phyloP scores from a whole-genome alignment of 2,797 vertebrate species.

The Odontamblyopus rebecca region DNA sequence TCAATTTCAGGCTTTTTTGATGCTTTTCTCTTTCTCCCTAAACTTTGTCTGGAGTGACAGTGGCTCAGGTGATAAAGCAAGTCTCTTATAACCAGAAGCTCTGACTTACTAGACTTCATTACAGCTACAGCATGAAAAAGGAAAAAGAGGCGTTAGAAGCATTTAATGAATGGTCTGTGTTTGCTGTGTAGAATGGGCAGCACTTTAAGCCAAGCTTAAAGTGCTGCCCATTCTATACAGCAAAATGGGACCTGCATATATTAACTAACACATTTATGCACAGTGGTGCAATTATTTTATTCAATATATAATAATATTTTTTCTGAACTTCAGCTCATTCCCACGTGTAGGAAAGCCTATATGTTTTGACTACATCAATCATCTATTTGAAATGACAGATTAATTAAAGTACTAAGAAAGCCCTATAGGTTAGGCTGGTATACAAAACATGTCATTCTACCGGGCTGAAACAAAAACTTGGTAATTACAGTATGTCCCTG shows the following conservation, averaged over 20 bases:
- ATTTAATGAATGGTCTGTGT: too few relatives aligned
- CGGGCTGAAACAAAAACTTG: not conserved
- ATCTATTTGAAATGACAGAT: slow-evolving; percentile 8
- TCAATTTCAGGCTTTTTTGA: too few relatives aligned
- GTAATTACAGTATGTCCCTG: slow-evolving; percentile 4
- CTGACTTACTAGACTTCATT: too few relatives aligned
- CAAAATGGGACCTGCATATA: not conserved
- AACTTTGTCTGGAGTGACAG: too few relatives aligned
- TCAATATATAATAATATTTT: not conserved
- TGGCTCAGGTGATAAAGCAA: too few relatives aligned
- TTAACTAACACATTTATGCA: not conserved
- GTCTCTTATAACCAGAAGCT: too few relatives aligned
- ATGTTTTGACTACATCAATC: not conserved
- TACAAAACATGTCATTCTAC: slow-evolving; percentile 4
- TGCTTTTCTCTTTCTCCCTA: too few relatives aligned
- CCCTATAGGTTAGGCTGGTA: slow-evolving; percentile 10
- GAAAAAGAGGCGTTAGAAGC: too few relatives aligned
- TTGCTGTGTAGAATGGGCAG: too few relatives aligned
- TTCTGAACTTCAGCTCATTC: not conserved
- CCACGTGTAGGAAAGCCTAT: not conserved
- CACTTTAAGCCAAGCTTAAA: not conserved
- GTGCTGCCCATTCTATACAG: not conserved
- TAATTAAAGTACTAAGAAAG: slow-evolving; percentile 16
- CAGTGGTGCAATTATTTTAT: not conserved
- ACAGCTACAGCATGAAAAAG: too few relatives aligned